These are phyloP conservation scores for Gila orcuttii DNA, from an alignment of 2,113 vertebrate genomes.

Conservation along the genomic window DNA sequence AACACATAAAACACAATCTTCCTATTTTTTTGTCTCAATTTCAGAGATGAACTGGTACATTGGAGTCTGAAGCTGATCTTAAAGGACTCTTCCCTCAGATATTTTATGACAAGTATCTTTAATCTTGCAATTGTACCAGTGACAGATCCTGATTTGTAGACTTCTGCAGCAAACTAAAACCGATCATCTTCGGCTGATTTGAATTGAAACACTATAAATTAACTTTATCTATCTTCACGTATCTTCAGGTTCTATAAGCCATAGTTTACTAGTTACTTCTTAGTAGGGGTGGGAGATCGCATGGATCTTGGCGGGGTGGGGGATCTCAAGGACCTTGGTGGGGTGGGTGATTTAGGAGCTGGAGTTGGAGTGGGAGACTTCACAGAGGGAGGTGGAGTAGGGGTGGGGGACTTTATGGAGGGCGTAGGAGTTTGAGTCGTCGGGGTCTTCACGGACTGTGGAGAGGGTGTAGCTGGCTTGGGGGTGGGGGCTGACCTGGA, in stretches of 20 bases:
- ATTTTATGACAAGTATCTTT: background rate
- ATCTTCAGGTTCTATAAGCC: slow-evolving; percentile 35
- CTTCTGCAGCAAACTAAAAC: slow-evolving; percentile 21
- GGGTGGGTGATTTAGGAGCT: slow-evolving; percentile 51
- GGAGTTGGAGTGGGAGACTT: slow-evolving; percentile 67
- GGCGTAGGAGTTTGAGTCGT: slow-evolving; percentile 56
- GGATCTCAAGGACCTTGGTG: slow-evolving; percentile 51
- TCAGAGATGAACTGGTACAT: background rate
- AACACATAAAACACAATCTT: slow-evolving; percentile 43
- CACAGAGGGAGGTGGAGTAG: slow-evolving; percentile 60
- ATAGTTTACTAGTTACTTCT: slow-evolving; percentile 64
- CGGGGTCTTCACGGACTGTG: slow-evolving; percentile 63
- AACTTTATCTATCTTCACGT: slow-evolving; percentile 11
- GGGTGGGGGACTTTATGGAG: slow-evolving; percentile 66
- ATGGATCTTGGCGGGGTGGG: slow-evolving; percentile 53
- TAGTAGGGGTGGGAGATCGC: slow-evolving; percentile 62
- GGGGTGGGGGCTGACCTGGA: slow-evolving; percentile 66
- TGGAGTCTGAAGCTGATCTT: slow-evolving; percentile 23
- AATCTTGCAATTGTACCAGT: background rate
- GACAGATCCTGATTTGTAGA: background rate
- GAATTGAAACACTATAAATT: slow-evolving; percentile 61
- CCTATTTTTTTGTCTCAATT: slow-evolving; percentile 4
- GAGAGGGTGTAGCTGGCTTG: slow-evolving; percentile 48
- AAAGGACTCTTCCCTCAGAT: background rate
- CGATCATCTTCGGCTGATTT: slow-evolving; percentile 49